phyloP scores from a whole-genome alignment of 2,797 vertebrate species.

The Limosa lapponica region DNA sequence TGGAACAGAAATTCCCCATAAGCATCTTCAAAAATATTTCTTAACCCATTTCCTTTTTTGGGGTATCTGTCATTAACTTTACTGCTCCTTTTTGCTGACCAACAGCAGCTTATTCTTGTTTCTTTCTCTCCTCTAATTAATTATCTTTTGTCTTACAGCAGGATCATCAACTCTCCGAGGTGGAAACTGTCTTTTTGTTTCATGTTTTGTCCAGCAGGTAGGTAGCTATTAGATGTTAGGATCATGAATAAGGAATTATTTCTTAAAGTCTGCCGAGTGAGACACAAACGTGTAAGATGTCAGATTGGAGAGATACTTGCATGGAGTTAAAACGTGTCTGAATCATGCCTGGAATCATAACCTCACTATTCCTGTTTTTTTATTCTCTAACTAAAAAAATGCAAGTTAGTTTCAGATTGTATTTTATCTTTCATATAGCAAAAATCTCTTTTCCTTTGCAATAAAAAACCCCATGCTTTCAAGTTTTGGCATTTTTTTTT shows the following conservation, averaged over 20 bases:
- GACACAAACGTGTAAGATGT: not conserved
- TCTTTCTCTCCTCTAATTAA: not conserved
- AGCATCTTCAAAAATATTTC: not conserved
- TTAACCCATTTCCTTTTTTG: not conserved
- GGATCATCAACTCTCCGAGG: not conserved
- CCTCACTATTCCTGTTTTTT: not conserved
- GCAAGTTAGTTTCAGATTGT: not conserved
- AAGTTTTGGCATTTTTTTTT: not conserved
- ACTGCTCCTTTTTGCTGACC: not conserved
- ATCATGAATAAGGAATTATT: not conserved
- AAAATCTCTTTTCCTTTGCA: not conserved
- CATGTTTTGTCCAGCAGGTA: not conserved
- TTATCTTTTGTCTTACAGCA: not conserved
- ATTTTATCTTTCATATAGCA: not conserved
- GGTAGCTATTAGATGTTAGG: not conserved
- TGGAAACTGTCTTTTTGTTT: not conserved
- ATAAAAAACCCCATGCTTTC: not conserved
- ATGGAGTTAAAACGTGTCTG: not conserved
- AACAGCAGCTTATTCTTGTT: not conserved
- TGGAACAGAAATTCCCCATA: not conserved
- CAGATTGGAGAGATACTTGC: not conserved
- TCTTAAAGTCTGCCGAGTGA: not conserved
- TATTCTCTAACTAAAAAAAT: not conserved
- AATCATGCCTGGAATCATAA: not conserved
- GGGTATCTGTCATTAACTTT: not conserved